Evolutionary conservation across 1,140 invertebrate species (phyloP).

Genomic region (Anastrepha obliqua): DNA sequence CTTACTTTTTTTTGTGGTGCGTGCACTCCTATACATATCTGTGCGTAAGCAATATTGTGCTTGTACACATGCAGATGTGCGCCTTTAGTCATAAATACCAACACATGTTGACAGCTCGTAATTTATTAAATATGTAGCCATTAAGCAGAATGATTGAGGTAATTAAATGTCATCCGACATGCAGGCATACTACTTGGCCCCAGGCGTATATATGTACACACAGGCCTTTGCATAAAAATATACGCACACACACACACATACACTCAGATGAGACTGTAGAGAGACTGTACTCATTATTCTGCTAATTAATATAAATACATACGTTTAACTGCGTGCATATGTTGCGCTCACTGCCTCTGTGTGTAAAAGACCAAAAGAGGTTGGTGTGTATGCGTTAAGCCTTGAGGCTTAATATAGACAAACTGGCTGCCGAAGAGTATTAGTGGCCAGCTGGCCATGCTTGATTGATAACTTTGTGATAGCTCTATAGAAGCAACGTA

Average conservation of each 20-base stretch:
- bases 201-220: too few relatives aligned
- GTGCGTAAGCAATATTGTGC: not conserved
- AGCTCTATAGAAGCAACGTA: too few relatives aligned
- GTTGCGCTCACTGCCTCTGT: too few relatives aligned
- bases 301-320: constrained; percentile 14
- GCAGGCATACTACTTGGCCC: not conserved
- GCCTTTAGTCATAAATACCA: not conserved
- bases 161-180: constrained; percentile 10
- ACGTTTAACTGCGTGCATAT: not conserved
- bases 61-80: not conserved
- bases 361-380: too few relatives aligned
- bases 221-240: too few relatives aligned
- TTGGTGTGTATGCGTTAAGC: too few relatives aligned
- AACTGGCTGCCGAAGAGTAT: too few relatives aligned
- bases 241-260: not conserved
- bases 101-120: constrained; percentile 40
- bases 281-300: not conserved
- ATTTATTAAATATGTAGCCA: constrained; percentile 47
- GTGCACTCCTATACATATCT: not conserved
- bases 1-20: too few relatives aligned
- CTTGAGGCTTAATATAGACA: too few relatives aligned
- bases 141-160: constrained; percentile 46
- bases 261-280: not conserved
- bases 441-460: too few relatives aligned
- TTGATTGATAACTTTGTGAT: too few relatives aligned